These are phyloP conservation scores for Erebia epiphron DNA, from an alignment of 2,888 invertebrate species.

Conservation along the genomic window DNA sequence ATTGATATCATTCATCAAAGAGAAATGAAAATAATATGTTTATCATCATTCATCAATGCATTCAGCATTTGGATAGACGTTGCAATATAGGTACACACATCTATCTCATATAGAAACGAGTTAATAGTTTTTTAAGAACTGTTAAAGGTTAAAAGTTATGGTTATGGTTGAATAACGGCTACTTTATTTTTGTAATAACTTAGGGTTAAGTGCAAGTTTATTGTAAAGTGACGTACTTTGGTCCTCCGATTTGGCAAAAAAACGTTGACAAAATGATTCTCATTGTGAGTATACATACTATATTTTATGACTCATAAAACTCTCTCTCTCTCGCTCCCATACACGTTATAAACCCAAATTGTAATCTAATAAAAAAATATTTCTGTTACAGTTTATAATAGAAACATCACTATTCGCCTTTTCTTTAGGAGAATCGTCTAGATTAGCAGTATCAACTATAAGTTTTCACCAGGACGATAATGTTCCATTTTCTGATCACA, in stretches of 20 bases:
- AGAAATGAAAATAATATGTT: slow-evolving; percentile 45
- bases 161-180: not conserved
- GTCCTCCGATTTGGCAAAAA: slow-evolving; percentile 44
- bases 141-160: no score
- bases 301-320: not conserved
- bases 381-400: slow-evolving; percentile 29
- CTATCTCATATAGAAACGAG: slow-evolving; percentile 15
- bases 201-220: slow-evolving; percentile 1
- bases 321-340: no score
- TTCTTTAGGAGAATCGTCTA: slow-evolving; percentile 26
- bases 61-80: slow-evolving; percentile 7
- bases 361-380: not conserved
- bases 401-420: slow-evolving; percentile 13
- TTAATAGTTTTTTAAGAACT: not conserved
- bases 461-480: slow-evolving; percentile 46
- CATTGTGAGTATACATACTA: slow-evolving; percentile 30
- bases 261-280: slow-evolving; percentile 28
- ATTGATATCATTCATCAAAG: slow-evolving; percentile 48
- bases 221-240: slow-evolving; percentile 45
- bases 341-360: no score
- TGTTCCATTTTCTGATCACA: slow-evolving; percentile 48
- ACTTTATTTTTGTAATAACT: not conserved
- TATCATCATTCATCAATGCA: slow-evolving; percentile 24
- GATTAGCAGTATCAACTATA: slow-evolving; percentile 47
- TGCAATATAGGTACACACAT: not conserved